Base-by-base conservation (phyloP, 2,113 vertebrate species). In the Odobenus rosmarus region DNA sequence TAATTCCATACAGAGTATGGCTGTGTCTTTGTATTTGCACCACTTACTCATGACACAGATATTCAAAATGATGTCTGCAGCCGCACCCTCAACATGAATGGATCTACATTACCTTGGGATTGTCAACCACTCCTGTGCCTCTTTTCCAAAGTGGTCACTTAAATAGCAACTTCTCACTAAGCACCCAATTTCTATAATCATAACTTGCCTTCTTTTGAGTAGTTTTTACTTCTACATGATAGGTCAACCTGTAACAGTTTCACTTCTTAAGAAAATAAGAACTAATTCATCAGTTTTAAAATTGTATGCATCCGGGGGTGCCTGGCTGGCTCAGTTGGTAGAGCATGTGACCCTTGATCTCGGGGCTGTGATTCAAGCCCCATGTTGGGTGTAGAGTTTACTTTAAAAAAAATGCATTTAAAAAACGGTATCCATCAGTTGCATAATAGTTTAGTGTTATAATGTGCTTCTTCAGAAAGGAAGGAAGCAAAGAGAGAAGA, bases 251-350 rank as follows among this genome's bases (percentile, higher is more conserved):
- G 51, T 5, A 84, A 64, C 18, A 31, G 6, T 93, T 91, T 53
- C 26, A n/a, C 26, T 84, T 90, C 11, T 49, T 80, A 89, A 93
- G 53, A 84, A 95, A 96, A 71, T 9, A 88, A 64, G 69, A 80
- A 31, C 28, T 31, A 53, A 67, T 12, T 51, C 5, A 61, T 31
- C 39, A 64, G n/a, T 28, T 93, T 72, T 67, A 67, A 51, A 92
- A 55, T 23, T 51, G 15, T 53, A 51, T 24, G 24, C 24, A 69
- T 36, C 72, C 42, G 4, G 26, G 26, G 42, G 8, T 77, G 26
- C 74, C 26, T 49, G 26, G 26, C 42, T 31, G 28, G 42, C 74
- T 77, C 74, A 31, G 74, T 49, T 16, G 26, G 42, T 49, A 49
- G 74, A 28, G 26, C 26, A 77, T 16, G 8, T 5, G 74, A 49